Evolutionary conservation across 1,140 invertebrate genomes (phyloP).

Genomic region (Micrasema longulum): DNA sequence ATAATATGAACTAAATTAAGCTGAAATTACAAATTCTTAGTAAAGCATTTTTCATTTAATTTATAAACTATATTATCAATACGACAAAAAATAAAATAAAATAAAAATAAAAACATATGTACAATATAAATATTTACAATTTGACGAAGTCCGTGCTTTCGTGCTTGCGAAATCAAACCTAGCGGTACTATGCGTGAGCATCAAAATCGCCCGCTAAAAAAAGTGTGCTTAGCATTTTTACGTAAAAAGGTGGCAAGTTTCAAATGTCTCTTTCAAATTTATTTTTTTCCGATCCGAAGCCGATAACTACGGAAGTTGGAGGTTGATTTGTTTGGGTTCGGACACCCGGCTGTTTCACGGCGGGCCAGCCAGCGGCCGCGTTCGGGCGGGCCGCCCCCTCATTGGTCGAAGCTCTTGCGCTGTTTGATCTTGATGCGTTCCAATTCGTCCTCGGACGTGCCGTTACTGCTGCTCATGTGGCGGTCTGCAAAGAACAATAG

Average conservation of each 20-base stretch:
- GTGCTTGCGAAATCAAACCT: too few relatives aligned
- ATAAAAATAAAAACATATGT: too few relatives aligned
- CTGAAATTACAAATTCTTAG: too few relatives aligned
- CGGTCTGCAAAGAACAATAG: constrained; percentile 36
- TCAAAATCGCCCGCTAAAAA: too few relatives aligned
- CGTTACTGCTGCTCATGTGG: constrained; percentile 63
- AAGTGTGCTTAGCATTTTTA: too few relatives aligned
- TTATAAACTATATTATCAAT: too few relatives aligned
- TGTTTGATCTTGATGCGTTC: constrained; percentile 59
- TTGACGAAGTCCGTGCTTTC: not conserved
- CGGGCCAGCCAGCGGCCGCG: not conserved
- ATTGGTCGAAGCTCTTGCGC: constrained; percentile 64
- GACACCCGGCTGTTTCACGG: not conserved
- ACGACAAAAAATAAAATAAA: too few relatives aligned
- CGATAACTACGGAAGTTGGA: not conserved
- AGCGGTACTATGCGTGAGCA: too few relatives aligned
- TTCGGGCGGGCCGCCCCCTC: constrained; percentile 42
- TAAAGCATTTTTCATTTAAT: too few relatives aligned
- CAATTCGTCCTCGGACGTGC: constrained; percentile 64
- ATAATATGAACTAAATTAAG: too few relatives aligned
- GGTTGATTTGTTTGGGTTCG: not conserved
- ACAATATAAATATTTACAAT: too few relatives aligned
- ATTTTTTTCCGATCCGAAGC: not conserved
- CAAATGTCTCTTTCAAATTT: not conserved
- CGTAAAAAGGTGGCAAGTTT: not conserved